Base-by-base conservation (phyloP, 1,140 invertebrate genomes). In the Aradophagus sp. region DNA sequence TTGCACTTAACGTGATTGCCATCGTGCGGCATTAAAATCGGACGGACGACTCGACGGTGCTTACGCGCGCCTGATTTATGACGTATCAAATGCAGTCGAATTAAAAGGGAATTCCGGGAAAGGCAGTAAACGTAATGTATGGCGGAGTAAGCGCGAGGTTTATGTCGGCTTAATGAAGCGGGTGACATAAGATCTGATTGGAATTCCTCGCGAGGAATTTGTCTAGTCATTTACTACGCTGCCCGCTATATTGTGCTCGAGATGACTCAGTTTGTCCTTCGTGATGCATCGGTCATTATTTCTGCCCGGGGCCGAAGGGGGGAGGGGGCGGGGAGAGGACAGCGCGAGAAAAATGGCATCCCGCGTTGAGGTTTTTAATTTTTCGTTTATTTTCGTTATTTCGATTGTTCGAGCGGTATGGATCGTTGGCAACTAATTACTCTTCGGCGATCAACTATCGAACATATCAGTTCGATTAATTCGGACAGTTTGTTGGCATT, bases 181-280 rank as follows among this genome's bases (percentile, higher is more conserved):
- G 78, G 73, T 81, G 80, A 81, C 79, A 80, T 73, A 76, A 76
- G 76, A 81, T 80, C 74, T 77, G 77, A 82, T 81, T 77, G 78
- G 76, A 74, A 75, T 77, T 78, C 76, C 65, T 73, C 71, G 63
- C 50, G 53, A 78, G 75, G 76, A 80, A 82, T 80, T 74, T 50
- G 78, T 69, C 77, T 70, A 81, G 79, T 82, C 79, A 81, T 76
- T 63, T 52, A 65, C 47, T 42, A 61, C 68, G 58, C 71, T 62
- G 52, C 41, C 67, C 72, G 75, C 62, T 75, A 39, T 20, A 58
- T 53, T 63, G 41, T 65, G 15, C 4, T 35, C 47, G 23, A 71
- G 59, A 70, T 65, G 68, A 71, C 68, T 63, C 68, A 59, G 53
- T 63, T 55, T 71, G 66, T 70, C 58, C 66, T 63, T 62, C 56